phyloP scores from a whole-genome alignment of 2,797 vertebrate genomes.

The Eupleurogrammus muticus region DNA sequence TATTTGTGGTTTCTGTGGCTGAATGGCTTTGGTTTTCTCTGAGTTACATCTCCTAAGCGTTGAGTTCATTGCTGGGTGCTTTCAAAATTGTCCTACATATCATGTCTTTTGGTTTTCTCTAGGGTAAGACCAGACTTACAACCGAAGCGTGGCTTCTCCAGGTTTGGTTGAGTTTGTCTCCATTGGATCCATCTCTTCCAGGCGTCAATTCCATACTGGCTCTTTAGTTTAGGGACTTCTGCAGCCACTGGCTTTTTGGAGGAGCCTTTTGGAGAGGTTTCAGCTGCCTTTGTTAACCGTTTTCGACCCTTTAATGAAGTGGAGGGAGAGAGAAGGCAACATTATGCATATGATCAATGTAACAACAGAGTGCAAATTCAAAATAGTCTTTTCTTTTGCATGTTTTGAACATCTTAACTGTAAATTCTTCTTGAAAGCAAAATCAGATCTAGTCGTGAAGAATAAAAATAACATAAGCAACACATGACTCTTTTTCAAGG shows the following conservation, averaged over 20 bases:
- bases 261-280: slow-evolving; percentile 54
- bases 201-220: slow-evolving; percentile 93
- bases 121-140: slow-evolving; percentile 78
- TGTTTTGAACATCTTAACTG: not conserved
- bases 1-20: too few species aligned
- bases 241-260: not conserved
- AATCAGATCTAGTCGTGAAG: not conserved
- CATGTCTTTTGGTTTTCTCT: not conserved
- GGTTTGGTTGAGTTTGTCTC: slow-evolving; percentile 90
- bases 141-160: slow-evolving; percentile 89
- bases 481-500: not conserved
- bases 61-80: not conserved
- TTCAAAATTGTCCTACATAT: not conserved
- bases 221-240: slow-evolving; percentile 84
- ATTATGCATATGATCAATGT: not conserved
- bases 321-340: not conserved
- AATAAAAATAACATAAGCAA: not conserved
- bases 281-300: slow-evolving; percentile 38
- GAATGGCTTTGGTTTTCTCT: not conserved
- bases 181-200: slow-evolving; percentile 97
- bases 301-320: slow-evolving; percentile 56
- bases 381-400: not conserved
- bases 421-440: not conserved
- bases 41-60: too few species aligned
- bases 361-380: not conserved